Evolutionary conservation across 2,888 invertebrate genomes (phyloP).

Genomic region (Masnerella sp.): DNA sequence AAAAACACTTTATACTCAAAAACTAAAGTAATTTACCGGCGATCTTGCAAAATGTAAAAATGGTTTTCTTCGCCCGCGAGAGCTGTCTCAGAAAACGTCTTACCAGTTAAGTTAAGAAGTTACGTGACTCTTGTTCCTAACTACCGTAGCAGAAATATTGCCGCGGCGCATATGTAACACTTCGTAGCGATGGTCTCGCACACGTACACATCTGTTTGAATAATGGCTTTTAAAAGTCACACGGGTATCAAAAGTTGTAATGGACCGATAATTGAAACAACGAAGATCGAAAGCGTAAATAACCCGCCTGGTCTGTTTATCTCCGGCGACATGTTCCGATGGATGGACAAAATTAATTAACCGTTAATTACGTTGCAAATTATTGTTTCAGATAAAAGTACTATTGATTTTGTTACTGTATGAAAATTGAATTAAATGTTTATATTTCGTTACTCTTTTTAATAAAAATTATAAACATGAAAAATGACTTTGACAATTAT

Average conservation of each 20-base stretch:
- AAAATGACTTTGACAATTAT: no score
- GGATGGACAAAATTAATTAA: no score
- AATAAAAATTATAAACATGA: no score
- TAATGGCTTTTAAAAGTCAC: not conserved
- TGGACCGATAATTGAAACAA: no score
- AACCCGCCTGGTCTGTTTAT: no score
- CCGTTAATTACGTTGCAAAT: no score
- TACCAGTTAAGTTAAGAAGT: conserved; percentile 33
- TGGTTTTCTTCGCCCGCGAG: conserved; percentile 9
- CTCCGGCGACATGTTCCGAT: no score
- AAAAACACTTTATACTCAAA: conserved; percentile 5
- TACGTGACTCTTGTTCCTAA: conserved; percentile 44
- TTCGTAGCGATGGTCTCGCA: not conserved
- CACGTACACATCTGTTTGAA: conserved; percentile 5
- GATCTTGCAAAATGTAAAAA: conserved; percentile 26
- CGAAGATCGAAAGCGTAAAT: no score
- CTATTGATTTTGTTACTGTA: no score
- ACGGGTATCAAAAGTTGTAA: not conserved
- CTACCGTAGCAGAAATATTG: conserved; percentile 21
- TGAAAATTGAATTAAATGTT: no score
- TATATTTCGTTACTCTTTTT: no score
- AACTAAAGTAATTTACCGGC: conserved; percentile 17
- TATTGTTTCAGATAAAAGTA: no score
- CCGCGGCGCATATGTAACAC: conserved; percentile 18
- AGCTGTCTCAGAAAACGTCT: conserved; percentile 12